Conservation (phyloP, 1,140 invertebrate genomes). For the Drosophila ironensis region DNA sequence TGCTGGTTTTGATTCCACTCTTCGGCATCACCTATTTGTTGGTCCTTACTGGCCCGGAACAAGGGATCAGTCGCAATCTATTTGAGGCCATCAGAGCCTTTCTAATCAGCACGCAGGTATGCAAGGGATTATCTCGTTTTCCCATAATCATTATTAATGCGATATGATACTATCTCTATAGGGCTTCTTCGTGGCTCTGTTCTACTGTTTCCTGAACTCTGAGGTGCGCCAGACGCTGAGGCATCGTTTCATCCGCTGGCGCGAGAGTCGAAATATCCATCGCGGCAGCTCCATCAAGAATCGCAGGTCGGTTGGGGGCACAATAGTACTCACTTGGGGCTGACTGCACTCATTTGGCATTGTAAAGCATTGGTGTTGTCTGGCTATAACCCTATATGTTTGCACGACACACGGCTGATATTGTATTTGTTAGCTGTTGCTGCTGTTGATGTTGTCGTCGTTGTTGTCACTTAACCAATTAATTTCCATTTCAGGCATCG, state of each 20-base stretch:
- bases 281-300: constrained; percentile 82
- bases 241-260: constrained; percentile 91
- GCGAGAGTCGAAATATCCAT: constrained; percentile 85
- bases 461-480: constrained; percentile 64
- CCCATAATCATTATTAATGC: no score
- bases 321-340: background rate
- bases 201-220: constrained; percentile 96
- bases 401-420: constrained; percentile 16
- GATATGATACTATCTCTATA: constrained; percentile 5
- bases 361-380: constrained; percentile 42
- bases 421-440: background rate
- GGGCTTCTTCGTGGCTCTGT: constrained; percentile 92
- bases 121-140: constrained; percentile 39
- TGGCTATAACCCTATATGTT: constrained; percentile 7
- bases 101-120: constrained; percentile 92
- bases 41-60: constrained; percentile 89
- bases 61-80: constrained; percentile 85
- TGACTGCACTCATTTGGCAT: constrained; percentile 21
- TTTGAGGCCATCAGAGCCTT: constrained; percentile 88
- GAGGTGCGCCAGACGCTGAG: constrained; percentile 93
- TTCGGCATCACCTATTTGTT: constrained; percentile 94
- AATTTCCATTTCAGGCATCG: constrained; percentile 73
- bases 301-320: constrained; percentile 74
- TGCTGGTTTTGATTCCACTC: constrained; percentile 93
- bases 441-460: constrained; percentile 24